Conservation (phyloP, 2,888 invertebrate genomes). For the Erebia palarica region DNA sequence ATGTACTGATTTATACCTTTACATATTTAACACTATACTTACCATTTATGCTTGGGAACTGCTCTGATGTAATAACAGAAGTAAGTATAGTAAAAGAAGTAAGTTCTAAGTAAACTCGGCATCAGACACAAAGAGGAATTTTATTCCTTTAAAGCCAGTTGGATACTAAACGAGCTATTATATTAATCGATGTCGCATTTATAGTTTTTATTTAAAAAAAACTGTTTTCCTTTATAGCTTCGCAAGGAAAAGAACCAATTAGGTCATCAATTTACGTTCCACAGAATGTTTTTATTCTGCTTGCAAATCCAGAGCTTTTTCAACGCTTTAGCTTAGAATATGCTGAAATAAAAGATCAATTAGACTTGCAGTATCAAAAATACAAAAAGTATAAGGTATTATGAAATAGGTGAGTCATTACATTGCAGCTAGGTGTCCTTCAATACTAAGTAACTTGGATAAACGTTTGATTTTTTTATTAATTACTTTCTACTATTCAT, state of each 20-base stretch:
- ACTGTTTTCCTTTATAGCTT: background rate
- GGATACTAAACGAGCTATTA: slow-evolving; percentile 9
- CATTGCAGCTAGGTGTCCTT: background rate
- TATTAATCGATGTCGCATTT: slow-evolving; percentile 2
- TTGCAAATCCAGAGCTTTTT: background rate
- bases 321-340: background rate
- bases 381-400: background rate
- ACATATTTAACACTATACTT: no score
- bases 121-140: slow-evolving; percentile 10
- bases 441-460: background rate
- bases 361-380: background rate
- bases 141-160: background rate
- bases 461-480: no score
- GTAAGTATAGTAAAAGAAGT: no score
- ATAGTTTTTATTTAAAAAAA: background rate
- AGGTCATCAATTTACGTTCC: background rate
- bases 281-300: background rate
- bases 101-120: background rate
- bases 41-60: no score
- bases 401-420: background rate
- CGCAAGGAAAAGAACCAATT: slow-evolving; percentile 1
- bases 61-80: background rate
- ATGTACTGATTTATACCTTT: no score
- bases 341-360: background rate
- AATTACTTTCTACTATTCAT: no score